A percentile compares a stretch with the other conserved stretches of the same genome.
Conservation (phyloP, 2,113 vertebrate species). For the Alligator sinensis region DNA sequence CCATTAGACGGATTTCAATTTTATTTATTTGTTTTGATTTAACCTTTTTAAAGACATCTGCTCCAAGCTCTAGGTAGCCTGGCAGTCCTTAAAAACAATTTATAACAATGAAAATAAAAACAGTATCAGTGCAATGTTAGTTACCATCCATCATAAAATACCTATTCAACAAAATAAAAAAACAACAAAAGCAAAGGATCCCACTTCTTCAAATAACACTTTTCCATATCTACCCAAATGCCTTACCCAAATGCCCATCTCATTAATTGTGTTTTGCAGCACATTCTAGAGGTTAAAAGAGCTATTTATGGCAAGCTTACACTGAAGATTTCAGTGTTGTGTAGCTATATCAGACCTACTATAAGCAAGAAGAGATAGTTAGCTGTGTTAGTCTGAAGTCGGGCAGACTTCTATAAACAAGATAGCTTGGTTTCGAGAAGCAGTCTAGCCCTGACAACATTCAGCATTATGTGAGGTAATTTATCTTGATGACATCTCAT, state of each 20-base stretch:
- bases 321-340: not conserved
- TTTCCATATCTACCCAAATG: not conserved
- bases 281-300: not conserved
- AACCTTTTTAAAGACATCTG: not conserved
- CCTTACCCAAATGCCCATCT: not conserved
- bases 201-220: not conserved
- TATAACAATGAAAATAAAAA: not conserved
- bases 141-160: not conserved
- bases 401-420: too few relatives aligned
- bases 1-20: not conserved
- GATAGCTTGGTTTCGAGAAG: too few relatives aligned
- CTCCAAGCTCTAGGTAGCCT: not conserved
- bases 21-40: not conserved
- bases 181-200: not conserved
- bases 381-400: too few relatives aligned
- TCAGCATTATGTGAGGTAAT: too few relatives aligned
- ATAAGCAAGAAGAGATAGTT: too few relatives aligned
- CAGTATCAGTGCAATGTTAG: not conserved
- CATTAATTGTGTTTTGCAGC: not conserved
- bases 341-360: too few relatives aligned
- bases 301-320: accelerated
- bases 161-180: not conserved
- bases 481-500: too few relatives aligned
- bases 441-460: too few relatives aligned
- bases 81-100: constrained; percentile 11